Percentiles rank a stretch among this genome's conserved stretches.
These are phyloP conservation scores for Turritopsis dohrnii DNA, from an alignment of 30 jellyfish, hydroid and myxozoan species.

Conservation along the genomic window DNA sequence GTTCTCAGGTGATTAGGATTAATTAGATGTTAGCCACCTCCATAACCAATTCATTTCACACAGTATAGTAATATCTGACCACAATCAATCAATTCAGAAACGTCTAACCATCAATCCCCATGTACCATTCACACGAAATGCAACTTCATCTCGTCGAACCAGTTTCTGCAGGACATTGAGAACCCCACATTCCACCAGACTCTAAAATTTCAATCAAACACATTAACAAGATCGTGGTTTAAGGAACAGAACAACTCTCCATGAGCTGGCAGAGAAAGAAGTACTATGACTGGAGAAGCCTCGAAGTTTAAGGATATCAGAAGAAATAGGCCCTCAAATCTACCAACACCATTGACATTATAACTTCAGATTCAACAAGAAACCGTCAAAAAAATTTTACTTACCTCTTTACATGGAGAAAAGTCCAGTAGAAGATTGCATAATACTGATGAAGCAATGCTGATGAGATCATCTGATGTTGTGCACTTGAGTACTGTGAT, in stretches of 20 bases:
- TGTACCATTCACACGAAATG: constrained; percentile 72
- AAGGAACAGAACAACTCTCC: no score
- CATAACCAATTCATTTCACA: neutral
- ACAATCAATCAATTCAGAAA: neutral
- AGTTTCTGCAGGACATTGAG: constrained; percentile 56
- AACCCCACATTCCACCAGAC: constrained; percentile 60
- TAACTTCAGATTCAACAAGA: neutral
- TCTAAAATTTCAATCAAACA: no score
- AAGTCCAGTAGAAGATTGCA: constrained; percentile 77
- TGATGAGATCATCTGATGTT: constrained; percentile 55
- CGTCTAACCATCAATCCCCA: constrained; percentile 91
- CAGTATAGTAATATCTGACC: neutral
- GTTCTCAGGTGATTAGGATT: neutral
- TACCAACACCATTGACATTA: neutral
- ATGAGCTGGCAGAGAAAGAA: no score
- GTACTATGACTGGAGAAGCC: no score
- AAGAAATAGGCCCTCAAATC: no score
- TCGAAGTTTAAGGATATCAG: no score
- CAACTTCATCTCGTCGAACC: constrained; percentile 60
- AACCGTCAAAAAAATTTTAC: neutral
- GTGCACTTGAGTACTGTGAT: constrained; percentile 62
- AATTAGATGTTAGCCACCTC: neutral
- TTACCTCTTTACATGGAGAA: constrained; percentile 91
- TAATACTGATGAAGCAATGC: constrained; percentile 79
- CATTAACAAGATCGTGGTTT: no score